Percentiles rank a stretch among this genome's conserved stretches.
phyloP scores from a whole-genome alignment of 2,797 vertebrate genomes.

The Phylloscopus collybita region DNA sequence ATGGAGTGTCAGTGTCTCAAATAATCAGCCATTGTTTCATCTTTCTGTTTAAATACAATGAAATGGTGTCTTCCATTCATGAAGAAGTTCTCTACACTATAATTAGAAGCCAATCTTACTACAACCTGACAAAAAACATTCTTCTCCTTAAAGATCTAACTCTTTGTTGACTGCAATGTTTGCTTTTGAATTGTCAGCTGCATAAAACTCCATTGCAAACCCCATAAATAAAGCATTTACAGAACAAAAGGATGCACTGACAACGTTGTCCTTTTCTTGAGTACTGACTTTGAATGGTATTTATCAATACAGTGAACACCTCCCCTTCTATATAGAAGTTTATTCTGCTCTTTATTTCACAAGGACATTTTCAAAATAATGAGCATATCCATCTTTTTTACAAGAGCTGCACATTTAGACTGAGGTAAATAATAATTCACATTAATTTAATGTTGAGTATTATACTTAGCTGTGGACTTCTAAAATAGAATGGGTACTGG shows the following conservation, averaged over 20 bases:
- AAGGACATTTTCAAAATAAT: neutral
- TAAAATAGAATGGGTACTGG: neutral
- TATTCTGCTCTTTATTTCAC: neutral
- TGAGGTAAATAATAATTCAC: neutral
- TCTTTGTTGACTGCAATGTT: neutral
- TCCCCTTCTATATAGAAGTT: neutral
- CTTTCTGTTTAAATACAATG: neutral
- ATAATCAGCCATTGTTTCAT: neutral
- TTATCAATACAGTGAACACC: neutral
- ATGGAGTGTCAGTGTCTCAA: neutral
- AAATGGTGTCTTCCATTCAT: neutral
- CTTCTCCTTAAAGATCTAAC: neutral
- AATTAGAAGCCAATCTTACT: slow-evolving; percentile 21
- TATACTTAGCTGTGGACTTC: neutral
- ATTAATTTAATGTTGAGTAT: neutral
- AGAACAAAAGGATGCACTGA: neutral
- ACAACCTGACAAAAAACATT: neutral
- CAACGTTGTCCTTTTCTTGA: neutral
- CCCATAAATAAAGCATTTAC: neutral
- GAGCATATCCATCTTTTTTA: neutral
- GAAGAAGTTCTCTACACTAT: neutral
- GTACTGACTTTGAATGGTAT: neutral
- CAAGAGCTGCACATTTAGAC: neutral
- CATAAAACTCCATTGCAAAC: neutral
- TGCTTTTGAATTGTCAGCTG: neutral